phyloP scores from a whole-genome alignment of 2,113 vertebrate species.

The Pelusios castaneus region DNA sequence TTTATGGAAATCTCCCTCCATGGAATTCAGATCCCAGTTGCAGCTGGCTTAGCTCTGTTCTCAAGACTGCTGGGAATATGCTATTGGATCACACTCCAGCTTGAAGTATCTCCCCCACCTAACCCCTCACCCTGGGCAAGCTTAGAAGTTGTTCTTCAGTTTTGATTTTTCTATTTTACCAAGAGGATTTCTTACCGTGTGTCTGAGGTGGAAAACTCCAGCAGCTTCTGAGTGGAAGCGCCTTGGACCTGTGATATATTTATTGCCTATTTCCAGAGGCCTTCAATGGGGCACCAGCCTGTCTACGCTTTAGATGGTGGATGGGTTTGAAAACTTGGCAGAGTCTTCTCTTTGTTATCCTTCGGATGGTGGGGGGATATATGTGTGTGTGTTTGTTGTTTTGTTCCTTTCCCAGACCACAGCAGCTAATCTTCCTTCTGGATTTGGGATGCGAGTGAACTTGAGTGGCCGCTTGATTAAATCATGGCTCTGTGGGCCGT shows the following conservation, averaged over 20 bases:
- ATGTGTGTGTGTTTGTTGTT: not conserved
- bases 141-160: not conserved
- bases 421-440: accelerated
- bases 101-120: not conserved
- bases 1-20: accelerated
- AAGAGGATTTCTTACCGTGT: accelerated
- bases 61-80: not conserved
- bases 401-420: accelerated
- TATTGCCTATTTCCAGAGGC: accelerated
- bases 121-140: not conserved
- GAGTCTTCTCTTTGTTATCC: accelerated
- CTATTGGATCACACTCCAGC: accelerated
- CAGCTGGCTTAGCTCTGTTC: not conserved
- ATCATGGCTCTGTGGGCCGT: not conserved
- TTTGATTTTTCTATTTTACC: not conserved
- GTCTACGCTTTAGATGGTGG: not conserved
- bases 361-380: not conserved
- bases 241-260: not conserved
- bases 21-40: accelerated
- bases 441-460: not conserved
- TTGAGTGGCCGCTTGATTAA: not conserved
- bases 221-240: not conserved
- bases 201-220: accelerated
- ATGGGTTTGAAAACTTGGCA: accelerated
- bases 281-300: not conserved